Evolutionary conservation across 23 tunicate species (phyloP).

Genomic region (Botrylloides violaceus): DNA sequence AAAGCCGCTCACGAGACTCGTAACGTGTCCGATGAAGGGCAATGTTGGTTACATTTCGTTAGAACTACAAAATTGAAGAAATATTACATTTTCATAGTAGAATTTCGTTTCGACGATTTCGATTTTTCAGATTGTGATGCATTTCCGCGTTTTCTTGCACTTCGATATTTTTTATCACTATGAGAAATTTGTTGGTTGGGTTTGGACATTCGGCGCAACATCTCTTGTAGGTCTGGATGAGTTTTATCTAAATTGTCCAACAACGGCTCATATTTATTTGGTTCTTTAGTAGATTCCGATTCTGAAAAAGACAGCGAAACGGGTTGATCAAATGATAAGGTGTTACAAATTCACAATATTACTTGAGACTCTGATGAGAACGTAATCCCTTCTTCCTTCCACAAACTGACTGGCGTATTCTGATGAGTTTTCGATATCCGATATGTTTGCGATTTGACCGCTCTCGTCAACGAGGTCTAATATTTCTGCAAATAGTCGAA

Average conservation of each 20-base stretch:
- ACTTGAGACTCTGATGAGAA: constrained; percentile 67
- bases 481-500: too few relatives aligned
- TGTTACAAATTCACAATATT: too few relatives aligned
- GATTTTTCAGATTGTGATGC: constrained; percentile 20
- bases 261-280: constrained; percentile 67
- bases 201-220: constrained; percentile 57
- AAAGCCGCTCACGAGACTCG: too few relatives aligned
- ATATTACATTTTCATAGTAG: constrained; percentile 19
- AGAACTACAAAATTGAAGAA: too few relatives aligned
- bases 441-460: constrained; percentile 61
- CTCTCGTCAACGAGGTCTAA: constrained; percentile 72
- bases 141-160: constrained; percentile 28
- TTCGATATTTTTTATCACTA: constrained; percentile 54
- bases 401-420: constrained; percentile 82
- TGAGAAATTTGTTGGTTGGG: constrained; percentile 37
- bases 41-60: too few relatives aligned
- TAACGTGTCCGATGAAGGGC: too few relatives aligned
- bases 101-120: constrained; percentile 77
- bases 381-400: constrained; percentile 69
- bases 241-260: constrained; percentile 44
- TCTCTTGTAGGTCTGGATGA: constrained; percentile 69
- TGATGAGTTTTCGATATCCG: constrained; percentile 41
- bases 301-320: constrained; percentile 5
- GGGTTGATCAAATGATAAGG: not conserved
- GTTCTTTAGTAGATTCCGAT: constrained; percentile 33